Percentiles rank a stretch among this genome's conserved stretches.
Evolutionary conservation across 2,888 invertebrate genomes (phyloP).

Genomic region (Phasia obesa): DNA sequence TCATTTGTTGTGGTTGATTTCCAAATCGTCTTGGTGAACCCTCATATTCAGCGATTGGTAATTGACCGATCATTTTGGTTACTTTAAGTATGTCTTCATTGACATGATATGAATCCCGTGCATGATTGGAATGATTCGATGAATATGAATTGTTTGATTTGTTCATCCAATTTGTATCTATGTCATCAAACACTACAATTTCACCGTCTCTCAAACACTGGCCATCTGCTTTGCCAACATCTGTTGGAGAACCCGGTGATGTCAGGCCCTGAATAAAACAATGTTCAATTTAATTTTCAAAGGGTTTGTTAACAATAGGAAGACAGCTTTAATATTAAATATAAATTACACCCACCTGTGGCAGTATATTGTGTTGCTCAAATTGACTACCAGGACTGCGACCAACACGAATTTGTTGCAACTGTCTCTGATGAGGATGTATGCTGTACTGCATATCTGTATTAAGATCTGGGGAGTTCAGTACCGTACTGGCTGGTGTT

Average conservation of each 20-base stretch:
- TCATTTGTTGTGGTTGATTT: conserved; percentile 72
- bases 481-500: conserved; percentile 82
- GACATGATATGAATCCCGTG: conserved; percentile 67
- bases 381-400: conserved; percentile 81
- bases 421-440: conserved; percentile 75
- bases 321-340: background rate
- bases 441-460: conserved; percentile 79
- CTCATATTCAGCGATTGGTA: conserved; percentile 96
- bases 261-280: conserved; percentile 74
- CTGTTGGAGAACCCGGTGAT: conserved; percentile 82
- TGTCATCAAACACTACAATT: conserved; percentile 89
- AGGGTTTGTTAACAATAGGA: background rate
- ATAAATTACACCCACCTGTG: conserved; percentile 74
- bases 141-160: conserved; percentile 68
- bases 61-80: conserved; percentile 82
- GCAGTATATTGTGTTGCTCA: conserved; percentile 74
- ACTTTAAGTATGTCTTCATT: conserved; percentile 81
- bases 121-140: conserved; percentile 59
- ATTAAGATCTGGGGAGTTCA: conserved; percentile 81
- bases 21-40: conserved; percentile 95
- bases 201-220: conserved; percentile 88
- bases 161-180: conserved; percentile 75
- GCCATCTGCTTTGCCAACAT: conserved; percentile 79
- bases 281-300: background rate
- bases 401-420: conserved; percentile 80